Percentiles rank a stretch among this genome's conserved stretches.
phyloP scores from a whole-genome alignment of 2,888 invertebrate genomes.

The Trichogramma dendrolimi region DNA sequence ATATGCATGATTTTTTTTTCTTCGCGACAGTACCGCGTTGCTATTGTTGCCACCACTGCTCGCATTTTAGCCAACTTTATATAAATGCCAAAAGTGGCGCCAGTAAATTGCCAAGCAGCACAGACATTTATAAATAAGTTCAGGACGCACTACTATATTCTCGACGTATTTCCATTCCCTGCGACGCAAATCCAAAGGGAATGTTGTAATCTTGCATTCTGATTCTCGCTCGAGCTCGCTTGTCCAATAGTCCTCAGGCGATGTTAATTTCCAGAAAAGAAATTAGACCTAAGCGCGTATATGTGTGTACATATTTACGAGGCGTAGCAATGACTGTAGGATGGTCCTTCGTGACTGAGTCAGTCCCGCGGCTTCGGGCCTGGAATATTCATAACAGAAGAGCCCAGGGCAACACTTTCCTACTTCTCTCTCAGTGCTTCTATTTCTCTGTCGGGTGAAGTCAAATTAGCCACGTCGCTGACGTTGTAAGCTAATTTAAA shows the following conservation, averaged over 20 bases:
- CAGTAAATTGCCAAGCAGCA: constrained; percentile 5
- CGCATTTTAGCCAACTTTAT: no score
- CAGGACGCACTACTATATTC: neutral
- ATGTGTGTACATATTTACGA: neutral
- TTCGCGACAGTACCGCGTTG: no score
- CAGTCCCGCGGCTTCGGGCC: neutral
- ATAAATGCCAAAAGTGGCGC: no score
- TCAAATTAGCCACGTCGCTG: no score
- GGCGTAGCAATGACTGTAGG: neutral
- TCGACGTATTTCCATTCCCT: neutral
- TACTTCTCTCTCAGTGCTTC: no score
- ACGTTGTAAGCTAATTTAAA: no score
- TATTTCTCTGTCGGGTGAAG: no score
- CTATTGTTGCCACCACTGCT: no score
- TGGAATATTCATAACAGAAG: constrained; percentile 25
- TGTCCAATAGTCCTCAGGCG: constrained; percentile 3
- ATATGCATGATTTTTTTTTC: no score
- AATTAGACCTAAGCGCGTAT: constrained; percentile 9
- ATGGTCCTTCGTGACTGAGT: neutral
- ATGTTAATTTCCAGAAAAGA: constrained; percentile 19
- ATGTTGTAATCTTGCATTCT: neutral
- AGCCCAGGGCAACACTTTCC: neutral
- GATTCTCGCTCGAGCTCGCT: neutral
- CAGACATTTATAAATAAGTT: constrained; percentile 16
- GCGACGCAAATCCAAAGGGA: neutral